Percentiles rank a stretch among this genome's conserved stretches.
Conservation (phyloP, 2,113 vertebrate species). For the Pelvicachromis taeniatus region DNA sequence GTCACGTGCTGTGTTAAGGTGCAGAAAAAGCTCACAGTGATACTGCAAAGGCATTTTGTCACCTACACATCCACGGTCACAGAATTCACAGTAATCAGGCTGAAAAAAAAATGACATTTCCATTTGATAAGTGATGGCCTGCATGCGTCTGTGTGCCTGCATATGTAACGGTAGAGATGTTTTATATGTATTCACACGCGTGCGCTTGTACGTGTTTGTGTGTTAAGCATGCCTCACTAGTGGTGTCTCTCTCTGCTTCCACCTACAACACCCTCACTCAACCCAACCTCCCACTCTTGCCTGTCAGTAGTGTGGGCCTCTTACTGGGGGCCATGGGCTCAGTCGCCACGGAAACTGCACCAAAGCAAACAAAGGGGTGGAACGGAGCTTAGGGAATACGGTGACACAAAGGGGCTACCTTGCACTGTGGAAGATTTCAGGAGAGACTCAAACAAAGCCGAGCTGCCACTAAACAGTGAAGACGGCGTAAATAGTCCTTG, state of each 20-base stretch:
- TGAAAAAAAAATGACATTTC: conserved; percentile 45
- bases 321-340: conserved; percentile 68
- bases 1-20: conserved; percentile 6
- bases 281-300: conserved; percentile 4
- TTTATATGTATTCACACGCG: not conserved
- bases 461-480: not conserved
- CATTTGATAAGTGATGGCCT: conserved; percentile 61
- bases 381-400: conserved; percentile 64
- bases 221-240: conserved; percentile 6
- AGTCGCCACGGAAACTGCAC: conserved; percentile 75
- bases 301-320: conserved; percentile 67
- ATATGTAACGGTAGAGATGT: not conserved
- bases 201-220: not conserved
- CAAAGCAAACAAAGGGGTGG: conserved; percentile 78
- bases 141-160: not conserved
- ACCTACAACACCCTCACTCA: not conserved
- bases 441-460: conserved; percentile 46
- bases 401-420: conserved; percentile 72
- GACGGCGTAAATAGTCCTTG: not conserved
- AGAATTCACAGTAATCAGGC: conserved; percentile 52
- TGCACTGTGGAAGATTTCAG: conserved; percentile 62
- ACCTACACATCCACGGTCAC: conserved; percentile 30
- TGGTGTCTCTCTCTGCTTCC: not conserved
- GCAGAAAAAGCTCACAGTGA: conserved; percentile 33
- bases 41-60: conserved; percentile 63